Base-by-base conservation (phyloP, 1,140 invertebrate species). In the Dufourea novaeangliae region DNA sequence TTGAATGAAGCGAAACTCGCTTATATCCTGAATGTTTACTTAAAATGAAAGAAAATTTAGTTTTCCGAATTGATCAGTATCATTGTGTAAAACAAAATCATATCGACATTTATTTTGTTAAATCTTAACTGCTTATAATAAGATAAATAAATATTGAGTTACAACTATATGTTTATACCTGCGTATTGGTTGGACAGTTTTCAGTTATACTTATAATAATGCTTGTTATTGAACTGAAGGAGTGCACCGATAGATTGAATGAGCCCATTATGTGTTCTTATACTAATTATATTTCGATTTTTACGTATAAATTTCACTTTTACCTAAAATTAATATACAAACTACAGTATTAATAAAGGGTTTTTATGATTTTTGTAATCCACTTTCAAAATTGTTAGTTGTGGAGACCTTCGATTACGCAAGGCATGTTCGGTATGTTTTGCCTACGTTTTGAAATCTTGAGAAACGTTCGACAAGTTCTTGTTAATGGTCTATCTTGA, bases 21-120 rank as follows among this genome's bases (percentile, higher is more conserved):
- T 27, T 57, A 34, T 68, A 44, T 68, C 7, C 12, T 54, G 52
- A 68, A 75, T 68, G 39, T 68, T 68, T 52, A 54, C 20, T 34
- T 75, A 75, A 68, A 11, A 46, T 6, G 41, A 59, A 32, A 11
- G 20, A n/a, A 32, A 32, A 63, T 27, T 52, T 54, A 20, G 22
- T 50, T 39, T 29, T 64, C 12, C 32, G 2, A 63, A 73, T 64
- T 22, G 34, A 63, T 32, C 32, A 52, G 37, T 4, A 34, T 20
- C 2, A 11, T 34, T 46, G 1, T 39, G 17, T 27, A 27, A 46
- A 59, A 69, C 27, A 69, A 44, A 67, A 22, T 56, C 27, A 44
- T 59, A 44, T 46, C 39, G 22, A 27, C n/a, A 29, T 61, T 71
- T 59, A 20, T 70, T 22, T 27, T 0, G 41, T 62, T 32, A 37